Conservation (phyloP, 1,140 invertebrate genomes). For the Vanessa atalanta region DNA sequence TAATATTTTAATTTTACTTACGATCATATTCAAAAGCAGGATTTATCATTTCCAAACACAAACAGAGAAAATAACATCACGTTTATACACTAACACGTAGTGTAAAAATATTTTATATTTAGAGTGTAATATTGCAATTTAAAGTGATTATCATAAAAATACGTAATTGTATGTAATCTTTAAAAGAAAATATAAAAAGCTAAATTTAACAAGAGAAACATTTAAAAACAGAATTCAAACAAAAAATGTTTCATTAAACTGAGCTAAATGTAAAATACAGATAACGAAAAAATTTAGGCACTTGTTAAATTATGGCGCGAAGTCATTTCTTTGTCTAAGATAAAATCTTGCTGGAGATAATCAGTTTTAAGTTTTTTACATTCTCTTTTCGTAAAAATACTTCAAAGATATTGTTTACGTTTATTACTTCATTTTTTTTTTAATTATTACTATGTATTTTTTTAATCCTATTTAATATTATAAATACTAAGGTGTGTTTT, state of each 20-base stretch:
- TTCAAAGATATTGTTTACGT: too few relatives aligned
- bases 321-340: neutral
- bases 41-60: conserved; percentile 51
- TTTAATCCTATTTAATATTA: too few relatives aligned
- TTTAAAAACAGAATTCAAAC: neutral
- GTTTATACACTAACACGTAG: neutral
- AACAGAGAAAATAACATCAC: neutral
- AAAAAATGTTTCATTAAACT: neutral
- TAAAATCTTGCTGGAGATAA: neutral
- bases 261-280: neutral
- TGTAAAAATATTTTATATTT: neutral
- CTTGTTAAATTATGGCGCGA: conserved; percentile 1
- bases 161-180: neutral
- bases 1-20: conserved; percentile 43
- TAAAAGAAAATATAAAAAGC: neutral
- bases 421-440: too few relatives aligned
- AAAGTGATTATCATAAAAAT: too few relatives aligned
- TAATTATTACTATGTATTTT: too few relatives aligned
- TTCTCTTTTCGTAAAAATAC: too few relatives aligned
- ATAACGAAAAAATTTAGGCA: conserved; percentile 2
- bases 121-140: neutral
- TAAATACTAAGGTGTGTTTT: too few relatives aligned
- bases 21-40: conserved; percentile 59
- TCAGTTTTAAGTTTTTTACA: too few relatives aligned
- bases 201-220: neutral